Evolutionary conservation across 2,797 vertebrate species (phyloP).

Genomic region (Prunella strophiata): DNA sequence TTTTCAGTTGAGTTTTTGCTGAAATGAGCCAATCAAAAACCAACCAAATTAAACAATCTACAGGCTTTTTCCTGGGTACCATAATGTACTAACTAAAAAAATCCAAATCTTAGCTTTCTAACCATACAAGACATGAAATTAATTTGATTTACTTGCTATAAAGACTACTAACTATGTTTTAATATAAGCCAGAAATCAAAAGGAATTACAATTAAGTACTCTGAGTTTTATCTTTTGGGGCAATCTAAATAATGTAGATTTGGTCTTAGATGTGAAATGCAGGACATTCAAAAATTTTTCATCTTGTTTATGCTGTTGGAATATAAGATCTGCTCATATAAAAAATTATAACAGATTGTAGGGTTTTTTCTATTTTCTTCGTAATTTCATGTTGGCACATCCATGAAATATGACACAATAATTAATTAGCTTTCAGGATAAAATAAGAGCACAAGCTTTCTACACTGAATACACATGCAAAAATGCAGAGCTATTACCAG

Average conservation of each 20-base stretch:
- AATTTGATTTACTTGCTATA: not conserved
- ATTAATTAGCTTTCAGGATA: conserved; percentile 83
- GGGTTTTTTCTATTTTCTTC: conserved; percentile 79
- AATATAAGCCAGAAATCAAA: not conserved
- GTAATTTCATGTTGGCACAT: conserved; percentile 84
- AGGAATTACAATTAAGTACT: not conserved
- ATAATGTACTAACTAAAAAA: not conserved
- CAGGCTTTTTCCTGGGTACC: not conserved
- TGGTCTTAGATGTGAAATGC: conserved; percentile 81
- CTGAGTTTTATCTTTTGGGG: not conserved
- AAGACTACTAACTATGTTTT: not conserved
- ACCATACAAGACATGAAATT: not conserved
- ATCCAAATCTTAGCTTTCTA: not conserved
- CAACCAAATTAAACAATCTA: not conserved
- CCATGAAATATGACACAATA: conserved; percentile 87
- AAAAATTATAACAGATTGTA: conserved; percentile 66
- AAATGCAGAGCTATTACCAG: conserved; percentile 59
- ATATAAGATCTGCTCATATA: conserved; percentile 50
- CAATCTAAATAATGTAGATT: conserved; percentile 59
- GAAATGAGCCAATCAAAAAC: not conserved
- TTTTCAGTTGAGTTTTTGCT: not conserved
- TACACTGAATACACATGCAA: conserved; percentile 38
- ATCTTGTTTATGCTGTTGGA: conserved; percentile 59
- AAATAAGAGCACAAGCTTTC: conserved; percentile 44
- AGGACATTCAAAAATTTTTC: conserved; percentile 78